Evolutionary conservation across 2,113 vertebrate species (phyloP), one percentile per base, ranked within the genome.

Genomic region (Edolisoma coerulescens): DNA sequence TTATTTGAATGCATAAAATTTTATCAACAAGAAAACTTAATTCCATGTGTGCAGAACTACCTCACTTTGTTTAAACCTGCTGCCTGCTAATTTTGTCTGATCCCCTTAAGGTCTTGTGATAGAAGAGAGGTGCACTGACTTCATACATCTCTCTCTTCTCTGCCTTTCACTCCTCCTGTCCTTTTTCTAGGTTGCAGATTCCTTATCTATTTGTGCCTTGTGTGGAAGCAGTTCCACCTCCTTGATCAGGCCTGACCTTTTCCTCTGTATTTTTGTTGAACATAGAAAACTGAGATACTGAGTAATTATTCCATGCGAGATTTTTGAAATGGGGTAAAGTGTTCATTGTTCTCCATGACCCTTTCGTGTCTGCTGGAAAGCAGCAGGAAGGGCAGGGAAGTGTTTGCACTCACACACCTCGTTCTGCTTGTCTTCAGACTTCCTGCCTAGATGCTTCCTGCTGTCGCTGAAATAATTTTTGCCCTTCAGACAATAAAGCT

Each of bases 361-460:
- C 73, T 50, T 81, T 71, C 1, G 1, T 81, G 86, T 69, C 53
- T 60, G 77, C 85, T 96, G 75, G 64, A 81, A 89, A 84, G 73
- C 88, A 75, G 73, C 88, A 93, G 96, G 94, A 96, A 96, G 96
- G 88, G 86, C 80, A 86, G 65, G 85, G 76, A 89, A 75, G 64
- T 33, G 76, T 78, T 78, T 89, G 89, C 84, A 21, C n/a, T 92
- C 49, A 68, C 80, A 71, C 69, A 93, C 84, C 73, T 94, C 39
- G 0, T 64, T 89, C 88, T 96, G 69, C 80, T 89, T 68, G 85
- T 64, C 88, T 89, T 89, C 86, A 89, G 69, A 11, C 80, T 96
- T 97, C 93, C 96, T 95, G 79, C 56, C 61, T 93, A 13, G 52
- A 24, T 59, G 73, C 85, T 96, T 96, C 95, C 96, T 95, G 92